Conservation (phyloP, 2,888 invertebrate genomes). For the Apeira syringaria region DNA sequence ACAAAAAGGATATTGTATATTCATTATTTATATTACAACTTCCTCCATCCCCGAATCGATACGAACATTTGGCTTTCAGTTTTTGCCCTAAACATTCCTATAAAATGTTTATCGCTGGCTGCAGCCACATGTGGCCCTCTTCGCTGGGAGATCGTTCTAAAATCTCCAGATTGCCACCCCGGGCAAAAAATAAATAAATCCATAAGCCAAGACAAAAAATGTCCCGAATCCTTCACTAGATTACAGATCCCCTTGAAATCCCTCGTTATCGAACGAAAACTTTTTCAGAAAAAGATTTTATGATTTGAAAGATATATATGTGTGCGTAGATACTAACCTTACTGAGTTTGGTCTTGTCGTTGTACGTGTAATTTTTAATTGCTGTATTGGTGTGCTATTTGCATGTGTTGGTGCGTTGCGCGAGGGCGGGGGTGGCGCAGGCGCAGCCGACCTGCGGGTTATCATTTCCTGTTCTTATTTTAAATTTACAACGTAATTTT, state of each 20-base stretch:
- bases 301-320: slow-evolving; percentile 25
- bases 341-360: slow-evolving; percentile 18
- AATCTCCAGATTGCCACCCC: slow-evolving; percentile 82
- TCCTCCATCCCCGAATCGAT: slow-evolving; percentile 71
- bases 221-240: slow-evolving; percentile 69
- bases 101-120: slow-evolving; percentile 81
- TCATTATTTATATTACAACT: slow-evolving; percentile 72
- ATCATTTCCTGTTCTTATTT: slow-evolving; percentile 83
- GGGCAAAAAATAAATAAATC: slow-evolving; percentile 82
- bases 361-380: slow-evolving; percentile 42
- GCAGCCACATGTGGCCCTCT: slow-evolving; percentile 76
- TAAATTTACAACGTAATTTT: slow-evolving; percentile 78
- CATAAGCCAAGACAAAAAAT: slow-evolving; percentile 67
- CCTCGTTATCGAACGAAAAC: slow-evolving; percentile 56
- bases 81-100: slow-evolving; percentile 80
- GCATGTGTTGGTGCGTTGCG: slow-evolving; percentile 33
- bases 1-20: slow-evolving; percentile 36
- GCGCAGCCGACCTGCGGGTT: slow-evolving; percentile 74
- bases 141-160: slow-evolving; percentile 74
- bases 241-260: slow-evolving; percentile 74
- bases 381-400: slow-evolving; percentile 34
- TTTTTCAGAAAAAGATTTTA: slow-evolving; percentile 43
- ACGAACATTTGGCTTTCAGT: slow-evolving; percentile 75
- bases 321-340: slow-evolving; percentile 19
- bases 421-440: slow-evolving; percentile 53